Conservation (phyloP, 2,113 vertebrate genomes). For the Gymnocephalus cernua region DNA sequence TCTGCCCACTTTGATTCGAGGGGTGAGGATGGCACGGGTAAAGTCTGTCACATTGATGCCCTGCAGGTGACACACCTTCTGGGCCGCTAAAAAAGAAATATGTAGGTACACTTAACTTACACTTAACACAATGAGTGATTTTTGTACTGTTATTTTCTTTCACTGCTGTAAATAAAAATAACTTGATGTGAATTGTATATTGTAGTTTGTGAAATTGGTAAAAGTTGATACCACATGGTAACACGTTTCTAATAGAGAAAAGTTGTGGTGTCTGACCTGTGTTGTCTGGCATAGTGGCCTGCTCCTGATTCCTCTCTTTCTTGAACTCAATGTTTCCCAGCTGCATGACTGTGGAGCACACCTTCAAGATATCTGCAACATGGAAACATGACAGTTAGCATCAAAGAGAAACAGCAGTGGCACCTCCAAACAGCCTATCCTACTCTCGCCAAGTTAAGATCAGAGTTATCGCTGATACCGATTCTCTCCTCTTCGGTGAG, state of each 20-base stretch:
- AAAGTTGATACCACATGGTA: not conserved
- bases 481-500: slow-evolving; percentile 91
- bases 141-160: not conserved
- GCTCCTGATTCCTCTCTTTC: slow-evolving; percentile 97
- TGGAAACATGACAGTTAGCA: slow-evolving; percentile 14
- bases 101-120: not conserved
- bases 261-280: slow-evolving; percentile 85
- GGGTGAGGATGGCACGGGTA: slow-evolving; percentile 92
- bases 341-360: slow-evolving; percentile 94
- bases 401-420: not conserved
- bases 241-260: not conserved
- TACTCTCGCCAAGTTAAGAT: not conserved
- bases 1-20: slow-evolving; percentile 96
- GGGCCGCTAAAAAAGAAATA: slow-evolving; percentile 86
- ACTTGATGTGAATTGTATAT: not conserved
- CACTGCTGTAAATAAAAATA: not conserved
- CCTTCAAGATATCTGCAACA: slow-evolving; percentile 89
- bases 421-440: not conserved
- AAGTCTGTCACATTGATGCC: slow-evolving; percentile 98
- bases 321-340: slow-evolving; percentile 97
- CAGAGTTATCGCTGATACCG: slow-evolving; percentile 73
- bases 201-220: not conserved
- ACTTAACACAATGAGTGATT: too few relatives aligned
- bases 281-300: slow-evolving; percentile 97
- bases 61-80: slow-evolving; percentile 96